Evolutionary conservation across 2,888 invertebrate species (phyloP).

Genomic region (Physocephala rufipes): DNA sequence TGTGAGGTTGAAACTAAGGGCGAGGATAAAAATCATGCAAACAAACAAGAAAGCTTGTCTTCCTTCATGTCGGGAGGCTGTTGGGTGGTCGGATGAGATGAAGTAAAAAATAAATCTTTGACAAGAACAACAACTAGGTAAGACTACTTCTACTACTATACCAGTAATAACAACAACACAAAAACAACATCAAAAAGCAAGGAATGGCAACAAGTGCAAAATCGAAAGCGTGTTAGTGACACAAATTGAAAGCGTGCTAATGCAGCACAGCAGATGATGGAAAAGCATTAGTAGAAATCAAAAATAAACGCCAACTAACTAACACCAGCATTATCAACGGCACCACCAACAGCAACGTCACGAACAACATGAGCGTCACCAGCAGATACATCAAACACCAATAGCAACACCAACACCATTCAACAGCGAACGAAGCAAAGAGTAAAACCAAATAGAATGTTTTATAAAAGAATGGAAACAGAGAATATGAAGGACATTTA

Average conservation of each 20-base stretch:
- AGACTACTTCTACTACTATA: not conserved
- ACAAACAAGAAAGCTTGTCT: no score
- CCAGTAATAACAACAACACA: conserved; percentile 19
- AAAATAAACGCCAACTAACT: not conserved
- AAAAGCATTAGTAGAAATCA: not conserved
- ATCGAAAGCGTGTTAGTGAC: conserved; percentile 36
- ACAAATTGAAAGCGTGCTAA: conserved; percentile 37
- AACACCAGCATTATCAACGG: not conserved
- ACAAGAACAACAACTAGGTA: not conserved
- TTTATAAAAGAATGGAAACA: not conserved
- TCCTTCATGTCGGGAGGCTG: no score
- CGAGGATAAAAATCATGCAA: no score
- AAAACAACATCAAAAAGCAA: conserved; percentile 18
- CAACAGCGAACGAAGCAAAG: no score
- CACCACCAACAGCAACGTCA: conserved; percentile 12
- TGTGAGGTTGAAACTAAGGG: no score
- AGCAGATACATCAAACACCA: conserved; percentile 8
- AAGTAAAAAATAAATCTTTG: no score
- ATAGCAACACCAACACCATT: not conserved
- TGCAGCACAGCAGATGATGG: conserved; percentile 20
- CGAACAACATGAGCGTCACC: not conserved
- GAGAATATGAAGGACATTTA: not conserved
- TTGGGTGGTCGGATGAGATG: not conserved
- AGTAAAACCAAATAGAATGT: no score
- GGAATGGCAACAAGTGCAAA: conserved; percentile 19